Evolutionary conservation across 2,888 invertebrate genomes (phyloP).

Genomic region (Chrysomela aeneicollis): DNA sequence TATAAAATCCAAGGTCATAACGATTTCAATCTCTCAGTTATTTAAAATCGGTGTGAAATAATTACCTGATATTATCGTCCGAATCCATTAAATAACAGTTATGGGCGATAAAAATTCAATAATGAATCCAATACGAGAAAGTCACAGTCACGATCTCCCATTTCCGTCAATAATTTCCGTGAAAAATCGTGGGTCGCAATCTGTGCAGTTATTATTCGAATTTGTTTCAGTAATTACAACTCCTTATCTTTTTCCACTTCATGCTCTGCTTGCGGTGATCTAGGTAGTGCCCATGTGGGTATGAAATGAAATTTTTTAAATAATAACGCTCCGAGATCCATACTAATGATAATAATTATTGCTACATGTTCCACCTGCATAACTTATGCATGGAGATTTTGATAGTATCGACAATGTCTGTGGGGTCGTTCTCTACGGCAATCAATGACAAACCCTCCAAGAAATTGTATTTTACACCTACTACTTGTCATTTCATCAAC

Average conservation of each 20-base stretch:
- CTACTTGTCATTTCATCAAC: too few species aligned
- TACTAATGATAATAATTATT: not conserved
- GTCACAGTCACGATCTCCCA: conserved; percentile 23
- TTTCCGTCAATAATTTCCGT: conserved; percentile 16
- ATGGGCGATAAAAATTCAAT: conserved; percentile 17
- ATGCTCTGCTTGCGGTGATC: conserved; percentile 15
- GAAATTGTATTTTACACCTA: too few species aligned
- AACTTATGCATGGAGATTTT: too few species aligned
- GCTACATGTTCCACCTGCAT: not conserved
- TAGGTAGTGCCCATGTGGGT: conserved; percentile 10
- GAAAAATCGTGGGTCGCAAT: conserved; percentile 26
- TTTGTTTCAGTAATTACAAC: conserved; percentile 18
- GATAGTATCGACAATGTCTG: too few species aligned
- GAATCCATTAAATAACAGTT: conserved; percentile 20
- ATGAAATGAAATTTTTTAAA: conserved; percentile 1
- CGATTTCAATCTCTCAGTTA: too few species aligned
- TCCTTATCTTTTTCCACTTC: conserved; percentile 9
- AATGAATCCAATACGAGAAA: conserved; percentile 27
- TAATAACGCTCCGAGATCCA: conserved; percentile 5
- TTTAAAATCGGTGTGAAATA: too few species aligned
- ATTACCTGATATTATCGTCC: conserved; percentile 9
- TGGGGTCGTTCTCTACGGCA: too few species aligned
- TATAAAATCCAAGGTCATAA: too few species aligned
- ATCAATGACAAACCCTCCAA: too few species aligned
- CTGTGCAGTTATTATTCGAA: conserved; percentile 1